A percentile compares a stretch with the other conserved stretches of the same genome.
Evolutionary conservation across 1,140 invertebrate species (phyloP).

Genomic region (Homarus americanus): DNA sequence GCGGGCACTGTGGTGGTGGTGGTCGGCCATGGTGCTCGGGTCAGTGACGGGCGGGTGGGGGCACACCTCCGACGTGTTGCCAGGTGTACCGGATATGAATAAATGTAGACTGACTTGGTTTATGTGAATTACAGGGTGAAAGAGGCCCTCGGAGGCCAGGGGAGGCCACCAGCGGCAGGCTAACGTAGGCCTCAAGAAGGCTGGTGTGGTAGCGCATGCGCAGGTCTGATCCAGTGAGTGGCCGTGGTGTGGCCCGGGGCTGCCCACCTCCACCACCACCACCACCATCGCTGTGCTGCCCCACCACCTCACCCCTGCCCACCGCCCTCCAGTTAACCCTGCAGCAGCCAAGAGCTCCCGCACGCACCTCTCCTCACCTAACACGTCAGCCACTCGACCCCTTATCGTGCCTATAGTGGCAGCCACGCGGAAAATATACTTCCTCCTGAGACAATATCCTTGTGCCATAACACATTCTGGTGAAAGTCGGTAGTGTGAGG

Average conservation of each 20-base stretch:
- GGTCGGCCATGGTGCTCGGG: neutral
- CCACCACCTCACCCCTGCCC: conserved; percentile 28
- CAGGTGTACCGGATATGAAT: neutral
- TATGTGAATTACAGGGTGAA: neutral
- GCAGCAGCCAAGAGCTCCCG: conserved; percentile 40
- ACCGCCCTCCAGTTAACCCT: conserved; percentile 48
- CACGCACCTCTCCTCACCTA: conserved; percentile 42
- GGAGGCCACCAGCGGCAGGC: conserved; percentile 4
- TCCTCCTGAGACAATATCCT: conserved; percentile 9
- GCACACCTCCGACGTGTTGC: neutral
- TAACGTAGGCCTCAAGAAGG: conserved; percentile 36
- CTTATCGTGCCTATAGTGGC: neutral
- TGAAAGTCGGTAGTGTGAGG: conserved; percentile 44
- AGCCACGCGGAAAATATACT: neutral
- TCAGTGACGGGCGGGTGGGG: neutral
- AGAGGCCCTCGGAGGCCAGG: neutral
- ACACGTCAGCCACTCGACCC: neutral
- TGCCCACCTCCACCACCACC: conserved; percentile 41
- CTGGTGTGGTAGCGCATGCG: conserved; percentile 43
- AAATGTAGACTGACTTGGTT: neutral
- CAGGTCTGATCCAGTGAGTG: conserved; percentile 41
- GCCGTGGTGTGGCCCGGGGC: conserved; percentile 22
- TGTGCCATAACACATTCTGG: conserved; percentile 12
- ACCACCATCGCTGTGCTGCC: neutral
- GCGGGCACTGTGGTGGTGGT: neutral